These are phyloP conservation scores for Phylloscopus trochilus DNA, from an alignment of 2,113 vertebrate species.

Conservation along the genomic window DNA sequence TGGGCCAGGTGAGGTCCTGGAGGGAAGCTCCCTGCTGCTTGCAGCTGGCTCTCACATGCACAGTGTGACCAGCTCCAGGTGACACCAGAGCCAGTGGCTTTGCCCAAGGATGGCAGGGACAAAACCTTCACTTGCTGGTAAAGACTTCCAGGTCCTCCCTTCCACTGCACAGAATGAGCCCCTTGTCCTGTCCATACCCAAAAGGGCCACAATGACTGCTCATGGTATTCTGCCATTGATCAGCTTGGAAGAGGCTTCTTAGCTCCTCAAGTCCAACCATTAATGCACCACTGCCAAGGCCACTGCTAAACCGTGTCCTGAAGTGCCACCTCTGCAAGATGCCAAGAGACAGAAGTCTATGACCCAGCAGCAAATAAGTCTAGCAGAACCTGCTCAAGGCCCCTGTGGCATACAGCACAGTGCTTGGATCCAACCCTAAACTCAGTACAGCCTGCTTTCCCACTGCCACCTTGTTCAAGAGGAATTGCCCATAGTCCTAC, in stretches of 20 bases:
- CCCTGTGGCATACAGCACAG: rapidly evolving
- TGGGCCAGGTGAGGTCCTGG: slow-evolving; percentile 2
- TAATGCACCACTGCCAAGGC: background rate
- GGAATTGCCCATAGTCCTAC: background rate
- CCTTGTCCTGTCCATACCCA: rapidly evolving
- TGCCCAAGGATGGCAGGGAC: background rate
- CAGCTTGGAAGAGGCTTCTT: background rate
- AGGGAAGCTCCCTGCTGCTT: slow-evolving; percentile 11
- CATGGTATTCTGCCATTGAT: rapidly evolving
- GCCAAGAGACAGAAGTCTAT: background rate
- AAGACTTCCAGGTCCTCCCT: background rate
- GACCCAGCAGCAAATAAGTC: background rate
- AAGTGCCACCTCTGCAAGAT: background rate
- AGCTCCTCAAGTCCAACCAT: background rate
- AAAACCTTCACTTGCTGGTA: background rate
- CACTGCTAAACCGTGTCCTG: background rate
- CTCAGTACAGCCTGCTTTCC: background rate
- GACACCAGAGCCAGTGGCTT: background rate
- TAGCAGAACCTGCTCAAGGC: background rate
- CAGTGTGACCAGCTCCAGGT: background rate
- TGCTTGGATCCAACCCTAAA: background rate
- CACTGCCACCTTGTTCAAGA: background rate
- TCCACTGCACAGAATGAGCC: rapidly evolving
- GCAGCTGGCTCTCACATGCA: background rate
- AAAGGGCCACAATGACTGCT: background rate